phyloP scores from a whole-genome alignment of 2,888 invertebrate species.

The Apomyelois bistriatella region DNA sequence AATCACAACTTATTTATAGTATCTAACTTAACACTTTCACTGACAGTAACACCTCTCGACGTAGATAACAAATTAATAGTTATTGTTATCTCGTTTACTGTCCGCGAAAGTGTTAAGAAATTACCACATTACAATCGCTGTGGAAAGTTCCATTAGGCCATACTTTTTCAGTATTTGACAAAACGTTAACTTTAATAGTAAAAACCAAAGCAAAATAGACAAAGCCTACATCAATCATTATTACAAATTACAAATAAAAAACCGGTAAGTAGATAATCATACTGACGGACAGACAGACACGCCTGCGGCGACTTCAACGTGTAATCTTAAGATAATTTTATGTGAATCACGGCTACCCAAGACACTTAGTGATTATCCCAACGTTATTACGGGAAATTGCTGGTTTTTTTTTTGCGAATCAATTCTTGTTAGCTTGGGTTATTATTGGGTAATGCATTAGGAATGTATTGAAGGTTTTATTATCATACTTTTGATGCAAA shows the following conservation, averaged over 20 bases:
- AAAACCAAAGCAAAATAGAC: neutral
- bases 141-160: no score
- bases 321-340: constrained; percentile 1
- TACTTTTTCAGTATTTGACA: no score
- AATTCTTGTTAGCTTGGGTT: constrained; percentile 1
- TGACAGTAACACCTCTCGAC: no score
- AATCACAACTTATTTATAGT: no score
- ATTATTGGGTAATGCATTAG: neutral
- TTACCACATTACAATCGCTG: no score
- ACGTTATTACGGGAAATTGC: constrained; percentile 3
- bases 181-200: no score
- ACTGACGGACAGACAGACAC: neutral
- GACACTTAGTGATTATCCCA: constrained; percentile 6
- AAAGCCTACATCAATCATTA: constrained; percentile 6
- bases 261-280: constrained; percentile 5
- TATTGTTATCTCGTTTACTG: no score
- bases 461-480: neutral
- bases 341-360: constrained; percentile 4
- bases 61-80: no score
- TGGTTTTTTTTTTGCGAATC: neutral
- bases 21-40: no score
- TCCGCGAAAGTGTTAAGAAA: no score
- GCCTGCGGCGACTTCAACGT: constrained; percentile 2
- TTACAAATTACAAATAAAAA: constrained; percentile 3
- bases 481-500: neutral